A percentile compares a stretch with the other conserved stretches of the same genome.
Evolutionary conservation across 2,113 vertebrate species (phyloP).

Genomic region (Mastomys natalensis): DNA sequence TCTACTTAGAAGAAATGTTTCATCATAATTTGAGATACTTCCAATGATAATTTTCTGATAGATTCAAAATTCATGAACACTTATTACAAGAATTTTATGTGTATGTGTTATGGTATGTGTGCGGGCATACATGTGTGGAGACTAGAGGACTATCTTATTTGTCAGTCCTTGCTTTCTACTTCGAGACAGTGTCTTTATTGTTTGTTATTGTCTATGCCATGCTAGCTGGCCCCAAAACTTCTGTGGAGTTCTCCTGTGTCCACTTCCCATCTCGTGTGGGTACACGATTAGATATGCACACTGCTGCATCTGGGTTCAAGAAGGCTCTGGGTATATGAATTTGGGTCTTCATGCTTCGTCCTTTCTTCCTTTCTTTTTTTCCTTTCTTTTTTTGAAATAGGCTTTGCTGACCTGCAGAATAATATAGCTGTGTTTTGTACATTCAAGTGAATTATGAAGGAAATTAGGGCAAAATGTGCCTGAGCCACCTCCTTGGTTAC

Average conservation of each 20-base stretch:
- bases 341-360: not conserved
- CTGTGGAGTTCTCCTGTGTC: not conserved
- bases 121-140: not conserved
- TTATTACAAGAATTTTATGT: constrained; percentile 60
- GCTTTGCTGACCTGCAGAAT: constrained; percentile 25
- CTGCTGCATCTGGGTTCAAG: not conserved
- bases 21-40: constrained; percentile 63
- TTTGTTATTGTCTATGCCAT: not conserved
- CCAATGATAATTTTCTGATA: constrained; percentile 62
- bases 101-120: not conserved
- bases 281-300: not conserved
- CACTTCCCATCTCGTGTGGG: not conserved
- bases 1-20: constrained; percentile 43
- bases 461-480: constrained; percentile 21
- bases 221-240: not conserved
- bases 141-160: not conserved
- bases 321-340: not conserved
- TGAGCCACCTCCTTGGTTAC: constrained; percentile 32
- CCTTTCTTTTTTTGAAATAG: not conserved
- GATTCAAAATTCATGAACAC: constrained; percentile 48
- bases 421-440: not conserved
- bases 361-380: too few relatives aligned
- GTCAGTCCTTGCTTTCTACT: not conserved
- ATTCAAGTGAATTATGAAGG: constrained; percentile 45
- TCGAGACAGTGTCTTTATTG: not conserved